Evolutionary conservation across 2,113 vertebrate species (phyloP).

Genomic region (Todiramphus chloris): DNA sequence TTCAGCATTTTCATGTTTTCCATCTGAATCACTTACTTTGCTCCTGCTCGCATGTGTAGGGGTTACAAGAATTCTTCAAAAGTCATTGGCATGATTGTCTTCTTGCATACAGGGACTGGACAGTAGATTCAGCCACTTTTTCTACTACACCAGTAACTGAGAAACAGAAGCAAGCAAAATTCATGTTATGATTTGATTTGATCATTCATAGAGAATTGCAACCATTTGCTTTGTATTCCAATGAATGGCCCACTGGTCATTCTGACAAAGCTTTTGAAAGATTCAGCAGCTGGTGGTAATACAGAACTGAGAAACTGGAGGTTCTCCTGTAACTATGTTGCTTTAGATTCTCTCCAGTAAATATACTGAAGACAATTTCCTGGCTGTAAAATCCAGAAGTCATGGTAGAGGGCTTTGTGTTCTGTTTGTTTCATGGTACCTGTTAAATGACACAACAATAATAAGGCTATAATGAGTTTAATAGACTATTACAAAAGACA

Average conservation of each 20-base stretch:
- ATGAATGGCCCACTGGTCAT: neutral
- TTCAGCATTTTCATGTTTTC: neutral
- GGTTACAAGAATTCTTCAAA: neutral
- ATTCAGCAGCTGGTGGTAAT: neutral
- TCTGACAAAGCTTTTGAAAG: neutral
- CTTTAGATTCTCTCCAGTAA: neutral
- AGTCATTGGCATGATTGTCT: neutral
- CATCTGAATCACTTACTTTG: neutral
- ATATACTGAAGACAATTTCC: too few relatives aligned
- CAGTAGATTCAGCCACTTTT: neutral
- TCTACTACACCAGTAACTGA: neutral
- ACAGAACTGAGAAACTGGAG: neutral
- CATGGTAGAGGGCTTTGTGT: too few relatives aligned
- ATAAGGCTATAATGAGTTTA: neutral
- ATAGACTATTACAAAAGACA: neutral
- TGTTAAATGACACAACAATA: too few relatives aligned
- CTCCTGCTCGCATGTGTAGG: neutral
- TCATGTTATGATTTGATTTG: neutral
- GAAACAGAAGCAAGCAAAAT: neutral
- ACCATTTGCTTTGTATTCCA: neutral
- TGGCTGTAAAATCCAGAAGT: too few relatives aligned
- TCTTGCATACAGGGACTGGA: rapidly evolving
- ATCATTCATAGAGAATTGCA: neutral
- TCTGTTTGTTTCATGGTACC: too few relatives aligned
- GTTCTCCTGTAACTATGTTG: neutral